phyloP scores from a whole-genome alignment of 2,797 vertebrate genomes.

The Poecilia wingei region DNA sequence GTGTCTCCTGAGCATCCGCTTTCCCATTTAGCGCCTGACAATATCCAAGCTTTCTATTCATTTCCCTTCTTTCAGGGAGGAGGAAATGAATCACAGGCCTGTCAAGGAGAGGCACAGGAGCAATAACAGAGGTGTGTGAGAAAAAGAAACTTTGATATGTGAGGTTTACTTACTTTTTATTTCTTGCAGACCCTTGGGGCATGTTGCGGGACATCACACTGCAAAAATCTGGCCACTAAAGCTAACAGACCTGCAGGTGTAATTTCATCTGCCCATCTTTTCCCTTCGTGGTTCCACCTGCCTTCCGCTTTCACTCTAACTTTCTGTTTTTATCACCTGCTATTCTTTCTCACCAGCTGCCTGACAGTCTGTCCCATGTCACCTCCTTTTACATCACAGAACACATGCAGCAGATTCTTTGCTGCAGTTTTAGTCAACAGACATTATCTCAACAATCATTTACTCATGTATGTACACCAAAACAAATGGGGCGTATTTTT shows the following conservation, averaged over 20 bases:
- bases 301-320: constrained; percentile 43
- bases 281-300: constrained; percentile 42
- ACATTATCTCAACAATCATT: constrained; percentile 34
- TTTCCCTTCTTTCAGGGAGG: constrained; percentile 77
- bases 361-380: constrained; percentile 52
- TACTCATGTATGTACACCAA: not conserved
- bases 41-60: constrained; percentile 83
- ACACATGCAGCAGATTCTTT: constrained; percentile 46
- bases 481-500: not conserved
- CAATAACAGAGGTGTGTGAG: constrained; percentile 76
- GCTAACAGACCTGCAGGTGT: constrained; percentile 75
- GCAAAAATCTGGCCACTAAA: constrained; percentile 60
- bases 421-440: constrained; percentile 33
- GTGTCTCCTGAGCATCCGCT: constrained; percentile 68
- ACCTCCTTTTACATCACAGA: constrained; percentile 63
- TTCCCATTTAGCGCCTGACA: constrained; percentile 78
- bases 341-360: constrained; percentile 28
- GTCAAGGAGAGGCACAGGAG: constrained; percentile 80
- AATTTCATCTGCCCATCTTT: constrained; percentile 75
- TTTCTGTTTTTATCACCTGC: constrained; percentile 42
- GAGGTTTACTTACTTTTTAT: constrained; percentile 77
- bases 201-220: constrained; percentile 66
- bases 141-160: constrained; percentile 78
- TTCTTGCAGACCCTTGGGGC: constrained; percentile 69
- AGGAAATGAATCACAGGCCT: constrained; percentile 83